Evolutionary conservation across 2,888 invertebrate species (phyloP).

Genomic region (Acronicta aceris): DNA sequence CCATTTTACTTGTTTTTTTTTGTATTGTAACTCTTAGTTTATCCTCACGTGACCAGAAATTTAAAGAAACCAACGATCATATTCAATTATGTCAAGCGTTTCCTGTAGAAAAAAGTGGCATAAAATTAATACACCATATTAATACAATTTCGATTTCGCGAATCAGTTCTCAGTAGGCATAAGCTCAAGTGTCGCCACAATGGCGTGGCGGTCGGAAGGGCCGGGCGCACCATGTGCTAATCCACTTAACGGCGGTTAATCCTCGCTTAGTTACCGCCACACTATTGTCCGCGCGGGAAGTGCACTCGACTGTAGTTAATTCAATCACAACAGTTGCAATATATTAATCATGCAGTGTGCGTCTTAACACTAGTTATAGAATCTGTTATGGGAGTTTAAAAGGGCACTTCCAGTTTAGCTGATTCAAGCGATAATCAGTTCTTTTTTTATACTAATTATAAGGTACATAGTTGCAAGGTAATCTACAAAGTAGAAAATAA

Average conservation of each 20-base stretch:
- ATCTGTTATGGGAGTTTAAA: background rate
- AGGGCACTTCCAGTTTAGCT: background rate
- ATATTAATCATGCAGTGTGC: conserved; percentile 34
- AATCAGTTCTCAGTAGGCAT: conserved; percentile 42
- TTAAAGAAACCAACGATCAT: conserved; percentile 24
- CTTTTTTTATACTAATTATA: too few relatives aligned
- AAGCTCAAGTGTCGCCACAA: conserved; percentile 54
- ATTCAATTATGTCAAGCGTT: conserved; percentile 25
- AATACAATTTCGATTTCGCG: conserved; percentile 39
- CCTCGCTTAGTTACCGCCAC: conserved; percentile 62
- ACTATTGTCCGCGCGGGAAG: conserved; percentile 61
- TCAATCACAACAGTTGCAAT: conserved; percentile 73
- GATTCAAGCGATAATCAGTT: too few relatives aligned
- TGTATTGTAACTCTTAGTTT: background rate
- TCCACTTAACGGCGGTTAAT: conserved; percentile 80
- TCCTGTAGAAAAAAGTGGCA: conserved; percentile 33
- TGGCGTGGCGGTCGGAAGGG: conserved; percentile 64
- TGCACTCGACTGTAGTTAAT: conserved; percentile 69
- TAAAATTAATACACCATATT: conserved; percentile 28
- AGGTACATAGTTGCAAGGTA: too few relatives aligned
- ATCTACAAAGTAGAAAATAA: too few relatives aligned
- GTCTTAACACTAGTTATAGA: conserved; percentile 5
- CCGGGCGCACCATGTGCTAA: conserved; percentile 74
- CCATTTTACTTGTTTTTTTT: background rate
- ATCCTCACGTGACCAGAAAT: conserved; percentile 2